Percentiles rank a stretch among this genome's conserved stretches.
phyloP scores from a whole-genome alignment of 2,888 invertebrate species.

The Drosophila subsilvestris region DNA sequence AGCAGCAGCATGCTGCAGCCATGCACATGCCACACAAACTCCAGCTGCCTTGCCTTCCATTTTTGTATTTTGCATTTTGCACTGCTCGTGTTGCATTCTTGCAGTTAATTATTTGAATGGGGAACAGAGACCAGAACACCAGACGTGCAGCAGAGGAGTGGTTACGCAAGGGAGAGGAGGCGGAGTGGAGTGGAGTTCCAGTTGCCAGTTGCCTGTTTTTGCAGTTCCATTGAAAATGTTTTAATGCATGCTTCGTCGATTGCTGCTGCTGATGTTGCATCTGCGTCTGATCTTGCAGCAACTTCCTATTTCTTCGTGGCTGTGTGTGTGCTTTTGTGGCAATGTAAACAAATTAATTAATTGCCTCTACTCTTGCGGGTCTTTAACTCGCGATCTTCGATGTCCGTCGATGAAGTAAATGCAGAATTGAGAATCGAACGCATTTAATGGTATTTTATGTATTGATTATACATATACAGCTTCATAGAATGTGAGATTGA shows the following conservation, averaged over 20 bases:
- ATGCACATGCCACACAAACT: conserved; percentile 26
- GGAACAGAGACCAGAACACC: conserved; percentile 53
- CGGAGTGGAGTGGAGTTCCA: conserved; percentile 13
- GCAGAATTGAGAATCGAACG: neutral
- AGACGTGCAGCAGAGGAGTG: conserved; percentile 3
- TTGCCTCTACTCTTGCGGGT: conserved; percentile 67
- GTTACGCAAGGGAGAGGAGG: conserved; percentile 10
- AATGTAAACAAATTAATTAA: conserved; percentile 79
- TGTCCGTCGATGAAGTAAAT: conserved; percentile 35
- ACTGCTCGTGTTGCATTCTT: conserved; percentile 79
- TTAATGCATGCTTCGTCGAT: conserved; percentile 76
- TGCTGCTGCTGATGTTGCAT: conserved; percentile 54
- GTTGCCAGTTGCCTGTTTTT: conserved; percentile 37
- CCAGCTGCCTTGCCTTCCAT: conserved; percentile 40
- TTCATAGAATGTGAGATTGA: neutral
- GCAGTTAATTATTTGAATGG: conserved; percentile 74
- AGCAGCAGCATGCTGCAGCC: conserved; percentile 20
- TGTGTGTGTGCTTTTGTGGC: conserved; percentile 40
- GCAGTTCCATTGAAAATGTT: conserved; percentile 77
- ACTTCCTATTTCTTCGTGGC: conserved; percentile 77
- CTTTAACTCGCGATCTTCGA: conserved; percentile 25
- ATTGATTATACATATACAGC: neutral
- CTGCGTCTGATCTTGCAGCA: conserved; percentile 77
- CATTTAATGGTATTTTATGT: conserved; percentile 5
- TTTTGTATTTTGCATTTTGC: conserved; percentile 44